Evolutionary conservation across 2,888 invertebrate genomes (phyloP).

Genomic region (Adelphocoris suturalis): DNA sequence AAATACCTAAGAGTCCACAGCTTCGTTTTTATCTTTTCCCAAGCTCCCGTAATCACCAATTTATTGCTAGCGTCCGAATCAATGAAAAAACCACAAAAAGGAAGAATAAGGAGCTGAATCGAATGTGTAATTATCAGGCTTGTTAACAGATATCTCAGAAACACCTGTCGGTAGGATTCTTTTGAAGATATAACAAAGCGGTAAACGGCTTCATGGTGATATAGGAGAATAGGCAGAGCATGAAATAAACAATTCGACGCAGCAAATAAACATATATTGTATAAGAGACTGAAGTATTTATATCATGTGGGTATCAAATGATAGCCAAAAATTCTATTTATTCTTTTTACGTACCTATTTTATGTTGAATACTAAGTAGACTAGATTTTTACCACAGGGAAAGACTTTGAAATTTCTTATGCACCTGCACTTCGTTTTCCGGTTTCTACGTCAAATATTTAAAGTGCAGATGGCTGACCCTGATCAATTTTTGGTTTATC

Average conservation of each 20-base stretch:
- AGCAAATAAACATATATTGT: neutral
- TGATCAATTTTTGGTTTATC: no score
- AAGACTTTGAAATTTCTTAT: no score
- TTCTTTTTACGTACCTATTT: no score
- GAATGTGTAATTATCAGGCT: constrained; percentile 55
- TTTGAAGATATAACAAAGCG: neutral
- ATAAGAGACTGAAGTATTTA: neutral
- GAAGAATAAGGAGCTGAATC: constrained; percentile 16
- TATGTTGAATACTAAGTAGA: no score
- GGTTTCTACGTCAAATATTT: no score
- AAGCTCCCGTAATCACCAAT: neutral
- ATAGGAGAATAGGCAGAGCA: neutral
- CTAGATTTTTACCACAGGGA: no score
- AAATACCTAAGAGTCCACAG: neutral
- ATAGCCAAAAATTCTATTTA: neutral
- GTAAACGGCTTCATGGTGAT: neutral
- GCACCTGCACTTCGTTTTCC: no score
- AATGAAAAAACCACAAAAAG: neutral
- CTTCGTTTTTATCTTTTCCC: neutral
- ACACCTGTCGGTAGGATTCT: constrained; percentile 1
- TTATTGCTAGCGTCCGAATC: neutral
- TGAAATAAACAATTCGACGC: neutral
- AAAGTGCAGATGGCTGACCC: no score
- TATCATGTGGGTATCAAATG: neutral
- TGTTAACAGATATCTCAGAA: constrained; percentile 50